A percentile compares a stretch with the other conserved stretches of the same genome.
These are phyloP conservation scores for Dendrocopos noguchii DNA, from an alignment of 2,113 vertebrate genomes.

Conservation along the genomic window DNA sequence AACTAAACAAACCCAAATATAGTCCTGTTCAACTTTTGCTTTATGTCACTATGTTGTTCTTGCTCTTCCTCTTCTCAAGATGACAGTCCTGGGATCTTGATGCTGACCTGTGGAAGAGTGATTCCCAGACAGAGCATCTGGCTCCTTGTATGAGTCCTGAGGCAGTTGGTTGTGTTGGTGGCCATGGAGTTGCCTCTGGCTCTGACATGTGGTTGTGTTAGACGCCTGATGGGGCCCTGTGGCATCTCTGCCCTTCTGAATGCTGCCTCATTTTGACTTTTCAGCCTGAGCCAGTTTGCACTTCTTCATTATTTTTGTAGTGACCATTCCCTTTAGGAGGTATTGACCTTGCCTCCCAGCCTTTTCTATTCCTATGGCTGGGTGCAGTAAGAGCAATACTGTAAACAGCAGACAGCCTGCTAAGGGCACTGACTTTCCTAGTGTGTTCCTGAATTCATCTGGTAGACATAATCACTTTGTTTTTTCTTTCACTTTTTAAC, in stretches of 20 bases:
- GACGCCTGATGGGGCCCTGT: background rate
- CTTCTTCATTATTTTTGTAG: background rate
- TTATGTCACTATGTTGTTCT: constrained; percentile 2
- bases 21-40: constrained; percentile 13
- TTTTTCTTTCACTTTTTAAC: background rate
- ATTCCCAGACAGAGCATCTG: constrained; percentile 70
- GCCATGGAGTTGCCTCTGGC: constrained; percentile 40
- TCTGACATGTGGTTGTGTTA: constrained; percentile 44
- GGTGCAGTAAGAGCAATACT: background rate
- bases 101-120: constrained; percentile 39
- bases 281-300: background rate
- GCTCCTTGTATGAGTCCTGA: constrained; percentile 57
- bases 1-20: background rate
- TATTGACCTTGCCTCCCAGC: background rate
- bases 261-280: constrained; percentile 9
- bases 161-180: constrained; percentile 1
- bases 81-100: constrained; percentile 63
- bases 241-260: constrained; percentile 16
- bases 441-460: background rate
- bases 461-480: background rate
- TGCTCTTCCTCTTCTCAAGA: constrained; percentile 27
- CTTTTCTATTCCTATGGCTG: background rate
- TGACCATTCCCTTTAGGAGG: background rate
- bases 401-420: background rate
- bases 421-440: background rate